Evolutionary conservation across 2,113 vertebrate species (phyloP).

Genomic region (Chaetodon trifascialis): DNA sequence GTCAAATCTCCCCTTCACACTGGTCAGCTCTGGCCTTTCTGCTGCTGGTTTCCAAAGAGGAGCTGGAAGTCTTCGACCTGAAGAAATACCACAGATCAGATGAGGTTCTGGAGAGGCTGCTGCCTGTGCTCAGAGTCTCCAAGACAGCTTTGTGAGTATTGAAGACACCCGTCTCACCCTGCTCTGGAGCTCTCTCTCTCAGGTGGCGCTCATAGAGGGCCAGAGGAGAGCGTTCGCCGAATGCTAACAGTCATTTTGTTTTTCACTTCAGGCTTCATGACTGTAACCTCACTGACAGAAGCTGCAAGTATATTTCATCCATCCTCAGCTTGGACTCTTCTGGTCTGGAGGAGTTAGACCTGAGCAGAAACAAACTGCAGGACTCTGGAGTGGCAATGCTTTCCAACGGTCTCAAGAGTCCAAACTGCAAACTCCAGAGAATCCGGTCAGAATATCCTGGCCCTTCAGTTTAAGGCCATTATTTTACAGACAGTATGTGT

Average conservation of each 20-base stretch:
- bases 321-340: constrained; percentile 1
- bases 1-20: constrained; percentile 31
- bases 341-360: constrained; percentile 31
- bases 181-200: neutral
- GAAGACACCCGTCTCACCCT: neutral
- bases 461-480: too few species aligned
- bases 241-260: neutral
- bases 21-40: constrained; percentile 51
- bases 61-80: constrained; percentile 32
- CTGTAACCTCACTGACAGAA: constrained; percentile 27
- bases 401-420: neutral
- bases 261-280: constrained; percentile 15
- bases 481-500: neutral
- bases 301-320: constrained; percentile 8
- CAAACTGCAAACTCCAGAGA: constrained; percentile 36
- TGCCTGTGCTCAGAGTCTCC: constrained; percentile 38
- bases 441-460: constrained; percentile 10
- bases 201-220: too few species aligned
- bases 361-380: constrained; percentile 36
- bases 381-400: constrained; percentile 27
- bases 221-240: neutral
- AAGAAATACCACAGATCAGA: constrained; percentile 43
- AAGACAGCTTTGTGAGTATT: constrained; percentile 33
- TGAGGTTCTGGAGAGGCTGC: constrained; percentile 32
- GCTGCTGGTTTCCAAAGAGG: constrained; percentile 31